These are phyloP conservation scores for Andrena dorsata DNA, from an alignment of 2,888 invertebrate species.

Conservation along the genomic window DNA sequence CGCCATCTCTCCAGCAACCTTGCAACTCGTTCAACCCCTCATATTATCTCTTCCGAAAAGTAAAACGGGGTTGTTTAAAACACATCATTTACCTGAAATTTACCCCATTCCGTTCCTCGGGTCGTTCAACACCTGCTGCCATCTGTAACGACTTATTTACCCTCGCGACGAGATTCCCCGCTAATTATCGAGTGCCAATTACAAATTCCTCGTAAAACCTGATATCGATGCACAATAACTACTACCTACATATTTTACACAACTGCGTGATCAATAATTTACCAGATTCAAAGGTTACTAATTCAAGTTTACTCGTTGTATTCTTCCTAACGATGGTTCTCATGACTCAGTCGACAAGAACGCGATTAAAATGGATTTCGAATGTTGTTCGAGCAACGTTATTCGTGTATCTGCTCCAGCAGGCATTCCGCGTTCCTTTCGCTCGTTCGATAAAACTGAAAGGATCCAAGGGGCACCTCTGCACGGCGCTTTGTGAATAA, in stretches of 20 bases:
- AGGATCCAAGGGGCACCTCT: constrained; percentile 36
- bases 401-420: constrained; percentile 37
- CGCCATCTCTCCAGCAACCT: constrained; percentile 59
- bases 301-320: background rate
- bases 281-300: background rate
- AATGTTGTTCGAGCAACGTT: constrained; percentile 31
- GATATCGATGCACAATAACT: background rate
- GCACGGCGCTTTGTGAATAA: constrained; percentile 68
- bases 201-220: background rate
- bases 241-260: background rate
- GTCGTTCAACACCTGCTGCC: constrained; percentile 58
- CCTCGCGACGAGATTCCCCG: background rate
- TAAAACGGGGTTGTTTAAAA: constrained; percentile 61
- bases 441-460: constrained; percentile 23
- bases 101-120: constrained; percentile 25
- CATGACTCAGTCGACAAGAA: background rate
- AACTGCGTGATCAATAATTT: background rate
- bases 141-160: constrained; percentile 46
- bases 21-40: constrained; percentile 56
- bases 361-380: background rate
- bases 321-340: background rate
- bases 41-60: constrained; percentile 59
- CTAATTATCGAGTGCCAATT: constrained; percentile 23
- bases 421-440: constrained; percentile 28
- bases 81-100: constrained; percentile 61